These are phyloP conservation scores for Apamea epomidion DNA, from an alignment of 2,888 invertebrate species.

Conservation along the genomic window DNA sequence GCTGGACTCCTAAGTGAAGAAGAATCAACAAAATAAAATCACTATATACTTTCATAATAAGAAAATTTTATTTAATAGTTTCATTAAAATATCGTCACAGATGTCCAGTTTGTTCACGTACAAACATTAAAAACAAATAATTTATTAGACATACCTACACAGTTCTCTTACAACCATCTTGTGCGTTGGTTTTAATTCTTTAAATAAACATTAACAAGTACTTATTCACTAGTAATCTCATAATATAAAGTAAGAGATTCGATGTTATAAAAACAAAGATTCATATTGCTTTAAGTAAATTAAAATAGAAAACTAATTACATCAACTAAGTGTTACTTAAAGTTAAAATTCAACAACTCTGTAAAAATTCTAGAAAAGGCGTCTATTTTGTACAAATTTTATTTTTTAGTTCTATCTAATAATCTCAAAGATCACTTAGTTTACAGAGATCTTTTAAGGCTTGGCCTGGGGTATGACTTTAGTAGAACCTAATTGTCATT, in stretches of 20 bases:
- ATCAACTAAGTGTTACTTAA: conserved; percentile 61
- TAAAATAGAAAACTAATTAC: conserved; percentile 66
- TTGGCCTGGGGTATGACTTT: conserved; percentile 39
- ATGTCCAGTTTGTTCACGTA: conserved; percentile 78
- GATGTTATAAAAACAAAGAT: conserved; percentile 73
- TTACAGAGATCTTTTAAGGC: conserved; percentile 62
- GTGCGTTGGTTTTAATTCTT: conserved; percentile 86
- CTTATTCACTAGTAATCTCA: conserved; percentile 88
- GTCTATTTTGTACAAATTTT: conserved; percentile 82
- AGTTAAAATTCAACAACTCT: conserved; percentile 80
- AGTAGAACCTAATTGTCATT: not conserved
- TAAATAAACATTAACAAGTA: conserved; percentile 86
- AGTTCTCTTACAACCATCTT: conserved; percentile 77
- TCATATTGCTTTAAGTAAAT: conserved; percentile 75
- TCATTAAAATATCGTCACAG: conserved; percentile 86
- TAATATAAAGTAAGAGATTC: conserved; percentile 86
- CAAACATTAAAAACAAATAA: conserved; percentile 86
- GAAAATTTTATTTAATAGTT: conserved; percentile 85
- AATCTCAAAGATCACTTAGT: conserved; percentile 82
- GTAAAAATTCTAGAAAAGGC: conserved; percentile 84
- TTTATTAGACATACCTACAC: conserved; percentile 88
- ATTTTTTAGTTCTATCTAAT: conserved; percentile 73
- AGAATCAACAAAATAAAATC: conserved; percentile 42
- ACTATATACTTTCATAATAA: conserved; percentile 72
- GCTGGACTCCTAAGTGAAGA: too few species aligned